These are phyloP conservation scores for Euspilapteryx auroguttella DNA, from an alignment of 2,888 invertebrate species.

Conservation along the genomic window DNA sequence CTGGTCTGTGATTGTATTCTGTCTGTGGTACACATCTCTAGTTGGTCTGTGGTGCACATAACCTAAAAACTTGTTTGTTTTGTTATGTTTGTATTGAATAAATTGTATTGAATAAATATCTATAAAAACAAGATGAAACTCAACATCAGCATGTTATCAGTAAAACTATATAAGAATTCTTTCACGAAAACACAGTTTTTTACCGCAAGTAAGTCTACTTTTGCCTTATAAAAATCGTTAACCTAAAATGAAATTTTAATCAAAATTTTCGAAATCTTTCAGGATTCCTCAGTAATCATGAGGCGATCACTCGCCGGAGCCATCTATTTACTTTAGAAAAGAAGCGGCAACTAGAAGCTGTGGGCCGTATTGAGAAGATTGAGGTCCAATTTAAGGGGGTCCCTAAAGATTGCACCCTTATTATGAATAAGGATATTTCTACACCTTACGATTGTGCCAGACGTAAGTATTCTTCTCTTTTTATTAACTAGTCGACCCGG, in stretches of 20 bases:
- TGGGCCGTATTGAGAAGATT: slow-evolving; percentile 91
- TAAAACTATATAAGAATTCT: too few relatives aligned
- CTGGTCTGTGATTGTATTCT: too few relatives aligned
- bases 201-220: too few relatives aligned
- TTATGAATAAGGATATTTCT: slow-evolving; percentile 91
- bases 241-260: too few relatives aligned
- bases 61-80: too few relatives aligned
- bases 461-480: slow-evolving; percentile 62
- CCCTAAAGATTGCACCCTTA: slow-evolving; percentile 71
- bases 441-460: slow-evolving; percentile 91
- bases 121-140: background rate
- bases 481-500: too few relatives aligned
- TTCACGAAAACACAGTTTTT: too few relatives aligned
- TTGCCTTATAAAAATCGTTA: too few relatives aligned
- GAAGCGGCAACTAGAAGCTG: slow-evolving; percentile 68
- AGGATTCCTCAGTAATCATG: slow-evolving; percentile 53
- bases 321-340: slow-evolving; percentile 78
- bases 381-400: slow-evolving; percentile 78
- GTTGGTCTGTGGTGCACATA: too few relatives aligned
- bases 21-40: too few relatives aligned
- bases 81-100: too few relatives aligned
- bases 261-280: too few relatives aligned
- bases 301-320: slow-evolving; percentile 61
- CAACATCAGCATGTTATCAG: background rate
- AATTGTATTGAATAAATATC: background rate